Evolutionary conservation across 2,113 vertebrate species (phyloP).

Genomic region (Chaetorhynchus papuensis): DNA sequence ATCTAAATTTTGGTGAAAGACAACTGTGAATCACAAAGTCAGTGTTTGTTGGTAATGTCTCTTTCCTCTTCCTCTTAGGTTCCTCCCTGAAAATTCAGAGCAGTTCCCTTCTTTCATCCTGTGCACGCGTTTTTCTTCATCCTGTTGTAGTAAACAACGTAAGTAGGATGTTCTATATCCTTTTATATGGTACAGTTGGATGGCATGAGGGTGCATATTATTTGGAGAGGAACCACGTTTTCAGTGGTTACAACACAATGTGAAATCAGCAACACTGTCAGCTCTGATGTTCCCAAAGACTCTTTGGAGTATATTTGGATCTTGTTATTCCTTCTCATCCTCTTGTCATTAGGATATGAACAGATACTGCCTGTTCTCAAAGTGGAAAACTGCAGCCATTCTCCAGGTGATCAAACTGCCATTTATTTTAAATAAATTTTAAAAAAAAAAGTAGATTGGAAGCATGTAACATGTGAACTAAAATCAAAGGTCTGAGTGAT

Average conservation of each 20-base stretch:
- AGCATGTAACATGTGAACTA: background rate
- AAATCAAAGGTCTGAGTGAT: background rate
- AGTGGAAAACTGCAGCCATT: background rate
- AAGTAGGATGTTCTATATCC: background rate
- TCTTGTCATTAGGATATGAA: background rate
- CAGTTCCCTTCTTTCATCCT: background rate
- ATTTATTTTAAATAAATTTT: background rate
- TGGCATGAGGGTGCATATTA: background rate
- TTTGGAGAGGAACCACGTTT: background rate
- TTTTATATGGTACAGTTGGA: background rate
- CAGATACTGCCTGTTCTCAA: background rate
- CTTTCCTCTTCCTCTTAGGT: background rate
- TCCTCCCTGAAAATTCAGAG: background rate
- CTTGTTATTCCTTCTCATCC: background rate
- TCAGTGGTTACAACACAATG: background rate
- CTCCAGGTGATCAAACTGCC: background rate
- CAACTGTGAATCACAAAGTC: background rate
- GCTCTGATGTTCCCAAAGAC: background rate
- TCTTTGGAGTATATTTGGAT: background rate
- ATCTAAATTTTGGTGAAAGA: background rate
- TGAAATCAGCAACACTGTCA: background rate
- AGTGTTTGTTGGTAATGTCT: background rate
- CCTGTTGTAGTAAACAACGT: background rate
- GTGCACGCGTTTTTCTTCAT: background rate
- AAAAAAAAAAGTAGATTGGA: background rate